phyloP scores from a whole-genome alignment of 64 coral and sea anemone genomes.

The Actinia tenebrosa region DNA sequence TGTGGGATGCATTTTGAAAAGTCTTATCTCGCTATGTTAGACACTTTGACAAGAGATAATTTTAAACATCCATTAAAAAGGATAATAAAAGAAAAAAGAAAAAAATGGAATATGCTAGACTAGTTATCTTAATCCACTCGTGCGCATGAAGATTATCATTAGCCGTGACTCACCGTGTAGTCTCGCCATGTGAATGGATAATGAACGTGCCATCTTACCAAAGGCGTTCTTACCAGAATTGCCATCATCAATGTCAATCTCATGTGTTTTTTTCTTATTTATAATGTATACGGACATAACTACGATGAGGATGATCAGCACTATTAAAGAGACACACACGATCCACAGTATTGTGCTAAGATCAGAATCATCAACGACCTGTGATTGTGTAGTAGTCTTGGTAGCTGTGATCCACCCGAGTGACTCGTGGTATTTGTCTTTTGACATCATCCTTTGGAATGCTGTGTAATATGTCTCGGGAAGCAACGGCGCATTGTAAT shows the following conservation, averaged over 20 bases:
- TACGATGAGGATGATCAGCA: neutral
- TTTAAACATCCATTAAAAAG: too few species aligned
- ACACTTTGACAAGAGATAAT: too few species aligned
- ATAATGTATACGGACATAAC: neutral
- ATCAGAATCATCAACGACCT: neutral
- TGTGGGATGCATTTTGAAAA: too few species aligned
- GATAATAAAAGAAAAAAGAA: neutral
- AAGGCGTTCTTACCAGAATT: slow-evolving; percentile 9
- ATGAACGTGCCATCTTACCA: neutral
- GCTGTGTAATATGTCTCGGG: neutral
- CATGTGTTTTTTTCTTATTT: neutral
- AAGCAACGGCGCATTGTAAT: neutral
- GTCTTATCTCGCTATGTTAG: too few species aligned
- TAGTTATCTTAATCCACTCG: too few species aligned
- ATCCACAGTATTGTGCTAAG: neutral
- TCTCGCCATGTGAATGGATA: slow-evolving; percentile 12
- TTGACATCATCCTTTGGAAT: slow-evolving; percentile 8
- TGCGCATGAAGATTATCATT: too few species aligned
- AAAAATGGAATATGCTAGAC: too few species aligned
- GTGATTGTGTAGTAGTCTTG: neutral
- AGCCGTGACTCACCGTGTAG: neutral
- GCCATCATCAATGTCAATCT: neutral
- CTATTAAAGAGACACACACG: neutral
- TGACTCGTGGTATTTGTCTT: neutral
- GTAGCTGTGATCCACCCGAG: neutral